Evolutionary conservation across 1,140 invertebrate genomes (phyloP).

Genomic region (Coptotermes formosanus): DNA sequence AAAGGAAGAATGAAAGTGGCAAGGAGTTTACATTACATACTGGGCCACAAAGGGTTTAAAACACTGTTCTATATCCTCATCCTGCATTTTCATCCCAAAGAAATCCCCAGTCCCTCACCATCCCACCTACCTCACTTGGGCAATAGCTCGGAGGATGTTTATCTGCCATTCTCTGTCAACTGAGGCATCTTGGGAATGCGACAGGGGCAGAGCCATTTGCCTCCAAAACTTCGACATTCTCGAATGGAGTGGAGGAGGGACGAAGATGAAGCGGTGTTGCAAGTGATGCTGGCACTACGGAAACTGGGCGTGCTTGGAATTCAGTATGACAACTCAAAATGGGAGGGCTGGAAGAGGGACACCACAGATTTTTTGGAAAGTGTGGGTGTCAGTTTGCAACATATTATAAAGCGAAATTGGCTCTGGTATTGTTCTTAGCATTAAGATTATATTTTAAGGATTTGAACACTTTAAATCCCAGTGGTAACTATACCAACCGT

Average conservation of each 20-base stretch:
- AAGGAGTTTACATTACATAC: neutral
- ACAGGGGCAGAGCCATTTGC: conserved; percentile 1
- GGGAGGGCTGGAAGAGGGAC: neutral
- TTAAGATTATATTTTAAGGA: neutral
- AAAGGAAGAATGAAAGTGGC: neutral
- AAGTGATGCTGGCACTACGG: neutral
- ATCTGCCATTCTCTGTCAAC: conserved; percentile 1
- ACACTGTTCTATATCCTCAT: neutral
- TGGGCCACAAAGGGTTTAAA: neutral
- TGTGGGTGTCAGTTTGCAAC: neutral
- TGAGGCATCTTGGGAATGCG: neutral
- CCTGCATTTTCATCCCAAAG: neutral
- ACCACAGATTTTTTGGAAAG: neutral
- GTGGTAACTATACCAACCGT: too few relatives aligned
- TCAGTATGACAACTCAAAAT: neutral
- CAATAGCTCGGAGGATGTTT: neutral
- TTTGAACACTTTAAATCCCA: neutral
- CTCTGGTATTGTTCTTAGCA: neutral
- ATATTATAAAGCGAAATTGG: neutral
- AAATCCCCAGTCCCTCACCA: neutral
- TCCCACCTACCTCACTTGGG: neutral
- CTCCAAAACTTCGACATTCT: neutral
- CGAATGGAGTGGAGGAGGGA: neutral
- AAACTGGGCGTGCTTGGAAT: neutral
- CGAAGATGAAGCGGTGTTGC: neutral